phyloP scores from a whole-genome alignment of 2,888 invertebrate genomes.

The Slavum lentiscoides region DNA sequence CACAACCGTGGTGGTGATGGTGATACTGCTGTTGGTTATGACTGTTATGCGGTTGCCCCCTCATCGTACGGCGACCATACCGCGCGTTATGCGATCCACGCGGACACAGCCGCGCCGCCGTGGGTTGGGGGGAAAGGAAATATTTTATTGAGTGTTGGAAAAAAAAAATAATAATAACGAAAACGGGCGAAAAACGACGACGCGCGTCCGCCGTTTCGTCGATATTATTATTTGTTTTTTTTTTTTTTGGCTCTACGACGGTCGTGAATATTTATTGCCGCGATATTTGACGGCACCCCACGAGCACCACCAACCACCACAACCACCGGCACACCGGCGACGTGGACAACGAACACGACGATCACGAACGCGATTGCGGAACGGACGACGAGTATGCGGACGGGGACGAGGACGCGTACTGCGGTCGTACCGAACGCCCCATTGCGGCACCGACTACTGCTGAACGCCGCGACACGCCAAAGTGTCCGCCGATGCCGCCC shows the following conservation, averaged over 20 bases:
- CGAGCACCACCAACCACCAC: not conserved
- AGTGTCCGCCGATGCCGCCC: not conserved
- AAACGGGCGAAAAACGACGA: not conserved
- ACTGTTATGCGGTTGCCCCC: constrained; percentile 28
- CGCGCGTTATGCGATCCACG: not conserved
- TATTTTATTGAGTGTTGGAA: not conserved
- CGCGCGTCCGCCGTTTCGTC: too few species aligned
- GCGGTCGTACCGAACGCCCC: constrained; percentile 10
- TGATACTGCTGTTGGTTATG: not conserved
- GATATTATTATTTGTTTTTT: too few species aligned
- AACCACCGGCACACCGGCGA: not conserved
- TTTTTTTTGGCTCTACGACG: too few species aligned
- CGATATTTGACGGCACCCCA: not conserved
- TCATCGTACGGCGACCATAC: constrained; percentile 32
- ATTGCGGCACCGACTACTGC: constrained; percentile 27
- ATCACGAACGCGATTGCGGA: not conserved
- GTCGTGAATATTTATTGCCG: not conserved
- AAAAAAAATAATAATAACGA: not conserved
- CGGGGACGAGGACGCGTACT: not conserved
- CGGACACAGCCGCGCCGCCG: not conserved
- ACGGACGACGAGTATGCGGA: not conserved
- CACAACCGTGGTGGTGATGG: not conserved
- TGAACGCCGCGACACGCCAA: constrained; percentile 8
- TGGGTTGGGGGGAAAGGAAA: too few species aligned
- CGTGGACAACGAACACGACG: not conserved